Conservation (phyloP, 2,113 vertebrate species). For the human region GRCh38 chr16:73999001-73999500, state of each 20-base stretch:
- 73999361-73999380: not conserved
- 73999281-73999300: not conserved
- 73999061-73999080: not conserved
- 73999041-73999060: not conserved
- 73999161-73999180: not conserved
- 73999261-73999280: not conserved
- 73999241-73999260: not conserved
- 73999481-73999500: not conserved
- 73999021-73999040: conserved; percentile 16
- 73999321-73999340: not conserved
- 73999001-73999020: conserved; percentile 25
- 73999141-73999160: not conserved
- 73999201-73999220: not conserved
- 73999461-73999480: not conserved
- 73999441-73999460: not conserved
- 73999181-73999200: not conserved
- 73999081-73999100: not conserved
- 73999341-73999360: not conserved
- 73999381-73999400: not conserved
- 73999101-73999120: not conserved
- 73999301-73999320: not conserved
- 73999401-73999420: not conserved
- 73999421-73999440: not conserved
- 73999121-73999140: not conserved
- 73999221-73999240: not conserved